Base-by-base conservation (phyloP, 2,113 vertebrate species). In the Salvator merianae region DNA sequence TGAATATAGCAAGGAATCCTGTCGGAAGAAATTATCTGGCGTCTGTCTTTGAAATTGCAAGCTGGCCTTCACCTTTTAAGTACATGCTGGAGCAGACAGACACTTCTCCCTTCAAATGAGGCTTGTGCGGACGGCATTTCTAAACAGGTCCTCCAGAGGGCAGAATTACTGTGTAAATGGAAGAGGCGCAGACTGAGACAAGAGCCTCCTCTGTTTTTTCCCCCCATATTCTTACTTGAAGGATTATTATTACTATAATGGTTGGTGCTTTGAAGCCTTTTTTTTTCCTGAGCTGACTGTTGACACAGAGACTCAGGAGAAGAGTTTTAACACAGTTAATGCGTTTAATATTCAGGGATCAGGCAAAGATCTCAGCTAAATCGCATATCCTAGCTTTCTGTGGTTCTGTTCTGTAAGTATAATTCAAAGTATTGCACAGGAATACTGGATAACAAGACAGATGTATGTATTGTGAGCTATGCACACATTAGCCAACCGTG, bases 141-240 rank as follows among this genome's bases (percentile, higher is more conserved):
- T 65, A 30, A 68, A 80, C 36, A 85, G 47, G 20, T 80, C 92
- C 93, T 94, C 89, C 92, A 93, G 94, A 77, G 91, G 93, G 92
- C 94, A 93, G 91, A 91, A 66, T 92, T 84, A 55, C 88, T 87
- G 73, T 81, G 93, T 82, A 85, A 82, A 79, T 90, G 22, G 34
- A 9, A 72, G 20, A 85, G 65, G 76, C 73, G 18, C 77, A 30
- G 72, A n/a, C n/a, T n/a, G n/a, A 47, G 84, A 2, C 18, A 82
- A 87, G 2, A 43, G 20, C 38, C 86, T 83, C 8, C 14, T 55
- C 53, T 59, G 18, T 59, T 18, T 5, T 43, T 84, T 43, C 16
- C 24, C 9, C 9, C 65, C 78, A 22, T 38, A 18, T 59, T 74
- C 14, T 55, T 72, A 9, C 0, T 71, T 75, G 32, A 0, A 0